Conservation (phyloP, 2,113 vertebrate genomes). For the Solea solea region DNA sequence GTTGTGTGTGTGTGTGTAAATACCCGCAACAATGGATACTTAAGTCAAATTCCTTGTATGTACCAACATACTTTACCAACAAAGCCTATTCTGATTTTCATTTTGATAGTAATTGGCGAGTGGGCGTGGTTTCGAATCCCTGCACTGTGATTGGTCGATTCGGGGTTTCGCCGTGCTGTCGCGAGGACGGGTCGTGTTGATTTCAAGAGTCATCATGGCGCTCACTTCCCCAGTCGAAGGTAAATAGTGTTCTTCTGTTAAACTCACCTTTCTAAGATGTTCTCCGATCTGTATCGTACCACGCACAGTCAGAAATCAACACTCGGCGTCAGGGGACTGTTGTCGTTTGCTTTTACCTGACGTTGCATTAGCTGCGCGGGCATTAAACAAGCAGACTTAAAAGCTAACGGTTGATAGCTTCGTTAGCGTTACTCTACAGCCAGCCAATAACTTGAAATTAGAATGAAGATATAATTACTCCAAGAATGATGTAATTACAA, state of each 20-base stretch:
- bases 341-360: background rate
- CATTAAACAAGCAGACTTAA: slow-evolving; percentile 18
- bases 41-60: too few relatives aligned
- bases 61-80: too few relatives aligned
- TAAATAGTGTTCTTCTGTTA: slow-evolving; percentile 64
- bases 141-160: slow-evolving; percentile 66
- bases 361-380: slow-evolving; percentile 10
- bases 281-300: background rate
- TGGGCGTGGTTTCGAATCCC: slow-evolving; percentile 26
- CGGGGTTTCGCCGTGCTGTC: slow-evolving; percentile 17
- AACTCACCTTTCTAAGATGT: background rate
- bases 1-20: too few relatives aligned
- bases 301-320: background rate
- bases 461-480: too few relatives aligned
- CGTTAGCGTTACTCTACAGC: slow-evolving; percentile 2
- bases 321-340: fast-evolving
- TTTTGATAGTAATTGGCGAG: background rate
- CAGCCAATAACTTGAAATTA: background rate
- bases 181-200: slow-evolving; percentile 73
- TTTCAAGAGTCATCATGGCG: slow-evolving; percentile 84
- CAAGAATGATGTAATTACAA: background rate
- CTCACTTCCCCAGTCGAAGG: slow-evolving; percentile 70
- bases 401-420: slow-evolving; percentile 56
- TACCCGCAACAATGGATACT: too few relatives aligned
- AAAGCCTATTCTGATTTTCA: background rate